Conservation (phyloP, 2,797 vertebrate species). For the Cynopterus sphinx region DNA sequence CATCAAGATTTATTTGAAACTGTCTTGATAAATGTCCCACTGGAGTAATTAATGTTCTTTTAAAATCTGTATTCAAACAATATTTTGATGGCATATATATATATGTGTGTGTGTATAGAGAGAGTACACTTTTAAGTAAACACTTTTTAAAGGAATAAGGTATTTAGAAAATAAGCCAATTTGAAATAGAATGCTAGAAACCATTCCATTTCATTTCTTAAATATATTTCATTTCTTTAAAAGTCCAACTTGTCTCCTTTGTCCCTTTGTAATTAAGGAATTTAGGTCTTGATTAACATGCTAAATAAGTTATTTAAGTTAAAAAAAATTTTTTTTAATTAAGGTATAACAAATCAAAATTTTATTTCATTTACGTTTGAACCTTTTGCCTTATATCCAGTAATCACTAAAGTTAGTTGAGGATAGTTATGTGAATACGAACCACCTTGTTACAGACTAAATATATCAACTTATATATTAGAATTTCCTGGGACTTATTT, state of each 20-base stretch:
- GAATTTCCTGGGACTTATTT: not conserved
- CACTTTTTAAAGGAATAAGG: not conserved
- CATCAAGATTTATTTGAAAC: not conserved
- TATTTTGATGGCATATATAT: slow-evolving; percentile 25
- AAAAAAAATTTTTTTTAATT: not conserved
- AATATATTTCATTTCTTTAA: not conserved
- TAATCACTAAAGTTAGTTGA: not conserved
- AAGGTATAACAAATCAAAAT: slow-evolving; percentile 15
- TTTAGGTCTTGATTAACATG: slow-evolving; percentile 31
- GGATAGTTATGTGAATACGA: not conserved
- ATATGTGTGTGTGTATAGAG: not conserved
- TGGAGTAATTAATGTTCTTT: not conserved
- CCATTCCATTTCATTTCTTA: not conserved
- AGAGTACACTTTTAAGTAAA: not conserved
- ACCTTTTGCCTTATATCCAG: not conserved
- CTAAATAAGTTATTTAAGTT: not conserved
- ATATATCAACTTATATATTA: not conserved
- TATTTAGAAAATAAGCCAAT: slow-evolving; percentile 41
- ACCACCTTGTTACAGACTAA: not conserved
- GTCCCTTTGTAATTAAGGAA: slow-evolving; percentile 39
- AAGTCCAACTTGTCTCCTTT: not conserved
- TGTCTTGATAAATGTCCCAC: not conserved
- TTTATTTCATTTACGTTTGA: slow-evolving; percentile 5
- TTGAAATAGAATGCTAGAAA: slow-evolving; percentile 23
- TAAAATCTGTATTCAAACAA: not conserved